phyloP scores from a whole-genome alignment of 2,888 invertebrate genomes.

The Hermaeophaga mercurialis region DNA sequence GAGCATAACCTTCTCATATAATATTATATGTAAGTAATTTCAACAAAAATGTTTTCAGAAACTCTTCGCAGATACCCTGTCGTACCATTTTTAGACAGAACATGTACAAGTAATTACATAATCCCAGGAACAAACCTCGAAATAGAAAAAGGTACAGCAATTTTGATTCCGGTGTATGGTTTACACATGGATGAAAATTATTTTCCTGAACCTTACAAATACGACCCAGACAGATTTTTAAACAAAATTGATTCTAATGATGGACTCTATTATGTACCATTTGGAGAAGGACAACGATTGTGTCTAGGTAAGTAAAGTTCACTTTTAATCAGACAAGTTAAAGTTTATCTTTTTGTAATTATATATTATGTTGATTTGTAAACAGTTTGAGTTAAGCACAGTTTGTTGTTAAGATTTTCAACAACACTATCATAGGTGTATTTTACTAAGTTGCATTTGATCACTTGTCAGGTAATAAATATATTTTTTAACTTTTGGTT shows the following conservation, averaged over 20 bases:
- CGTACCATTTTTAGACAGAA: constrained; percentile 28
- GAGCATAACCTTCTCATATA: too few species aligned
- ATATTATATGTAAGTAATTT: too few species aligned
- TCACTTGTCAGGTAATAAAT: too few species aligned
- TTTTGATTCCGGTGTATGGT: constrained; percentile 25
- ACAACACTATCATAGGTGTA: too few species aligned
- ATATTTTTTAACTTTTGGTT: too few species aligned
- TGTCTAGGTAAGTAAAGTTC: constrained; percentile 31
- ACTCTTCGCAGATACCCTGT: constrained; percentile 30
- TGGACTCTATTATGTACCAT: constrained; percentile 43
- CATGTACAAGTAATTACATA: constrained; percentile 45
- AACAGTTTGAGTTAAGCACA: too few species aligned
- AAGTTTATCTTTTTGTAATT: too few species aligned
- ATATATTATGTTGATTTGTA: too few species aligned
- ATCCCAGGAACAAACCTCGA: constrained; percentile 43
- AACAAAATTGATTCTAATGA: constrained; percentile 32
- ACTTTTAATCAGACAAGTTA: too few species aligned
- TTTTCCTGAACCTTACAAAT: constrained; percentile 37
- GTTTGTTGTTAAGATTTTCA: too few species aligned
- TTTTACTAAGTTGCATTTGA: too few species aligned
- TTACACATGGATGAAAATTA: constrained; percentile 26
- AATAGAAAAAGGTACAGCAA: constrained; percentile 39
- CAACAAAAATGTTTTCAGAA: too few species aligned
- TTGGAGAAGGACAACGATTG: constrained; percentile 38
- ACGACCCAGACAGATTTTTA: constrained; percentile 44